A percentile compares a stretch with the other conserved stretches of the same genome.
These are phyloP conservation scores for Sternarchorhynchus goeldii DNA, from an alignment of 2,797 vertebrate genomes.

Conservation along the genomic window DNA sequence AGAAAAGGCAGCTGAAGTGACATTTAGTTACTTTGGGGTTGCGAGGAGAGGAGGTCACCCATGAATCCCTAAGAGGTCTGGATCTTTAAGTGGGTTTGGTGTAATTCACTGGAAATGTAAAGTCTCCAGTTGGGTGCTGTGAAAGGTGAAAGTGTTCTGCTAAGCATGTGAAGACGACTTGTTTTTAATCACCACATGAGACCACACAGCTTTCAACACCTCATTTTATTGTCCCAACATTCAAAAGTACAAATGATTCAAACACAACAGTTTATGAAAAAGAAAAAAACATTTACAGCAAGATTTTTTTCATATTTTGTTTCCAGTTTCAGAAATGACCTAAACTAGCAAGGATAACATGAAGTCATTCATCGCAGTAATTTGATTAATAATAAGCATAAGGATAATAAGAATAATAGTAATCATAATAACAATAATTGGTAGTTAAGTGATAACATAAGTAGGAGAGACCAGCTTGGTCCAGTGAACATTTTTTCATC, in stretches of 20 bases:
- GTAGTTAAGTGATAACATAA: slow-evolving; percentile 89
- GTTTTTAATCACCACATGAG: slow-evolving; percentile 57
- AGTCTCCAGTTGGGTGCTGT: not conserved
- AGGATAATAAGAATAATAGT: slow-evolving; percentile 86
- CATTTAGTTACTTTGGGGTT: slow-evolving; percentile 46
- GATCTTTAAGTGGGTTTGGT: slow-evolving; percentile 16
- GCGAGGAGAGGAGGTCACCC: slow-evolving; percentile 28
- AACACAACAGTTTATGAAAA: slow-evolving; percentile 99
- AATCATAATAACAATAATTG: slow-evolving; percentile 85
- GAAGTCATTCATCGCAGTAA: slow-evolving; percentile 98
- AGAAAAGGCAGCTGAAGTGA: slow-evolving; percentile 45
- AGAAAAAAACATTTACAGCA: slow-evolving; percentile 98
- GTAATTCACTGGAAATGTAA: not conserved
- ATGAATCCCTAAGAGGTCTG: slow-evolving; percentile 60
- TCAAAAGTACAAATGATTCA: slow-evolving; percentile 99
- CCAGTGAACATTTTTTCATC: slow-evolving; percentile 84
- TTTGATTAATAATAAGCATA: slow-evolving; percentile 89
- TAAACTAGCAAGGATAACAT: slow-evolving; percentile 99
- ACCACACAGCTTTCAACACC: slow-evolving; percentile 95
- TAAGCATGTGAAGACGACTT: not conserved
- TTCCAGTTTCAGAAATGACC: slow-evolving; percentile 99
- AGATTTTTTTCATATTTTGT: slow-evolving; percentile 83
- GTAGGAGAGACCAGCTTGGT: slow-evolving; percentile 94
- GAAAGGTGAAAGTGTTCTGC: not conserved
- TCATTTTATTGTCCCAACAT: slow-evolving; percentile 99